Evolutionary conservation across 35 echinoderm and acorn worm species (phyloP), one percentile per base, ranked within the genome.

Genomic region (Apostichopus californicus): DNA sequence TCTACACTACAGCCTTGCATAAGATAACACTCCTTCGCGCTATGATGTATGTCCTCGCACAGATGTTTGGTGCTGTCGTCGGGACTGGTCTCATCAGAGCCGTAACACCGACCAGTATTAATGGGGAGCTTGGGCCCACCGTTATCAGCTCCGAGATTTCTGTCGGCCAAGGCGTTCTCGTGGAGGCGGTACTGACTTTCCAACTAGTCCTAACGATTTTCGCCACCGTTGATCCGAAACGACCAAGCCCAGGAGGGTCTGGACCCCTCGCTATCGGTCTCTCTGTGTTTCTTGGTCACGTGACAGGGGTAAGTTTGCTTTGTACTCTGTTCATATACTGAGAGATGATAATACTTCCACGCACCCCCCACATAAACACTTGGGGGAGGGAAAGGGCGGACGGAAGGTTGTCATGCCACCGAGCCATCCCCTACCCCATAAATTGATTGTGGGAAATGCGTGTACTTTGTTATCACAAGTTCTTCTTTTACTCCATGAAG

Each of bases 191-290:
- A 5, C 78, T 98, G 8, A 96, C 97, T 11, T 96, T 96, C 59
- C 94, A 98, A 93, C 86, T 98, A 4, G 97, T 98, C 2, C 83
- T 98, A 7, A 95, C 93, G 57, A 93, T 98, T 8, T 98, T 98
- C 85, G 87, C 97, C 11, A 98, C 97, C 7, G 92, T 98, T 26
- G 97, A 98, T 73, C 56, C 92, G 52, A 91, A 94, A 57, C 90
- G 97, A 24, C 78, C 90, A 18, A 93, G 90, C 63, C 93, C 93
- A 20, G 78, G 85, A 79, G 97, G 97, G 55, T 98, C 97, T 24
- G 97, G 90, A 5, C 92, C 97, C 23, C 91, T 98, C 2, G 95
- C 94, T 9, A 96, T 98, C 54, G 97, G 97, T 60, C 77, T 96
- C 7, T 92, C 97, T 10, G 97, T 98, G 10, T 82, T 86, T 55